Percentiles rank a stretch among this genome's conserved stretches.
Conservation (phyloP, 2,113 vertebrate genomes). For the Hucho hucho region DNA sequence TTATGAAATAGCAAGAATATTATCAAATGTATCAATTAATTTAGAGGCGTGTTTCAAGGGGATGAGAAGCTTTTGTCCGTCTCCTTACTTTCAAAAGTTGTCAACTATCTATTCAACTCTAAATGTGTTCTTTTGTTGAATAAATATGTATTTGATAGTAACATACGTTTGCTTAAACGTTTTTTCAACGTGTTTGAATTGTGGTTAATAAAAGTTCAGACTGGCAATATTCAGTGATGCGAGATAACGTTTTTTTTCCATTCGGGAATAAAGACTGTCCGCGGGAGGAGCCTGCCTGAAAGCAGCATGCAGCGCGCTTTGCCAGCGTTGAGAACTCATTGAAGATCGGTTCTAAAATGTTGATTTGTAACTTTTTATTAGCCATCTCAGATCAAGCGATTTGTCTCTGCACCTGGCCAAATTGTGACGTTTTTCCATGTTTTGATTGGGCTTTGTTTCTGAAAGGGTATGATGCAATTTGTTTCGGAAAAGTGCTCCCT, state of each 20-base stretch:
- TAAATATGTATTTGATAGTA: background rate
- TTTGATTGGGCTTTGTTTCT: background rate
- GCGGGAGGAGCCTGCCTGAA: constrained; percentile 54
- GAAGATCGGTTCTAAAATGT: background rate
- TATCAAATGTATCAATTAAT: background rate
- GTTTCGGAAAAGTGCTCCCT: background rate
- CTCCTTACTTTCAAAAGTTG: constrained; percentile 2
- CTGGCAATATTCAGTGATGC: constrained; percentile 52
- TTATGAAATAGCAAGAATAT: background rate
- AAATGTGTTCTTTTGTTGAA: background rate
- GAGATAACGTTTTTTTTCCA: constrained; percentile 67
- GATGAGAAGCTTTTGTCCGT: background rate
- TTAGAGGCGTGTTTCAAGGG: background rate
- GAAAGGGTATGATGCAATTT: background rate
- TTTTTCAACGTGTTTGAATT: constrained; percentile 21
- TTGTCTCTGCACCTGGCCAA: background rate
- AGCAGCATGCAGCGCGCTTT: background rate
- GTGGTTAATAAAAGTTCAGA: constrained; percentile 7
- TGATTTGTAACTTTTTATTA: background rate
- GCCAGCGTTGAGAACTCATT: background rate
- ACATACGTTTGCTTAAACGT: background rate
- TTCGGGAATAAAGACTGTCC: constrained; percentile 43
- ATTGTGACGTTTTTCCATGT: background rate
- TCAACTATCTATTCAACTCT: background rate
- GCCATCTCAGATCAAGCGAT: background rate